A percentile compares a stretch with the other conserved stretches of the same genome.
Conservation (phyloP, 2,113 vertebrate genomes). For the Cynopterus brachyotis region DNA sequence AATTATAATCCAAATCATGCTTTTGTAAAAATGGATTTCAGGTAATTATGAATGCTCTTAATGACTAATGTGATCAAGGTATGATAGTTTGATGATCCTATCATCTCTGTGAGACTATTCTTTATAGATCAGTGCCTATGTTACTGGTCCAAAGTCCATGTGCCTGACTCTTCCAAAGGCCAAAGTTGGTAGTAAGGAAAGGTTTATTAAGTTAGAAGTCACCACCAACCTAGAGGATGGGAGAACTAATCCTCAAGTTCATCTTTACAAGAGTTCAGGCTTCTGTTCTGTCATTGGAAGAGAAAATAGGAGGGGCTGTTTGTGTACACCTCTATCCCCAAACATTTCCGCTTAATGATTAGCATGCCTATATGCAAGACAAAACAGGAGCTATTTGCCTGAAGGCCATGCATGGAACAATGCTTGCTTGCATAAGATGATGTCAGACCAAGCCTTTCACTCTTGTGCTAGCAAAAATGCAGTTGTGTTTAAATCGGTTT, state of each 20-base stretch:
- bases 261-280: background rate
- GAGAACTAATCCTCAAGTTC: background rate
- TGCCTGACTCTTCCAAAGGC: background rate
- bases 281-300: too few species aligned
- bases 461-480: background rate
- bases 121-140: background rate
- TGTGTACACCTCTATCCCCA: background rate
- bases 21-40: slow-evolving; percentile 26
- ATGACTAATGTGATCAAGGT: background rate
- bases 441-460: background rate
- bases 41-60: background rate
- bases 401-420: background rate
- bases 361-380: background rate
- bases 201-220: background rate
- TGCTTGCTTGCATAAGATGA: background rate
- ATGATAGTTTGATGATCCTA: background rate
- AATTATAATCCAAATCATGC: background rate
- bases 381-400: background rate
- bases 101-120: background rate
- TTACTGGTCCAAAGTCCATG: background rate
- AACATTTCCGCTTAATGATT: background rate
- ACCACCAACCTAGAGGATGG: background rate
- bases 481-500: background rate
- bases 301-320: background rate
- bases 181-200: background rate